Percentiles rank a stretch among this genome's conserved stretches.
phyloP scores from a whole-genome alignment of 2,888 invertebrate species.

The Cancer borealis region DNA sequence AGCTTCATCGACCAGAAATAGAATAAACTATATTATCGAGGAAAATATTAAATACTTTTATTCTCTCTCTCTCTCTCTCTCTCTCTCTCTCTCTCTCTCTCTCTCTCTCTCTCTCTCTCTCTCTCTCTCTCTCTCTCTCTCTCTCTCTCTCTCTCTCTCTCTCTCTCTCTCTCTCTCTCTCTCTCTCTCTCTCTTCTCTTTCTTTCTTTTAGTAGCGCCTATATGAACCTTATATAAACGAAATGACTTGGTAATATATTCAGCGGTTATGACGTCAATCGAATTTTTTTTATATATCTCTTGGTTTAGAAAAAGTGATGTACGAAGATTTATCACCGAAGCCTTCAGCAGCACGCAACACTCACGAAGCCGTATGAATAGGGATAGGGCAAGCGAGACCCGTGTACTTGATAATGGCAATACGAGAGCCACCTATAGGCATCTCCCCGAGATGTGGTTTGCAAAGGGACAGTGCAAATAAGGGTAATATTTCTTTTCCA shows the following conservation, averaged over 20 bases:
- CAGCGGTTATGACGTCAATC: background rate
- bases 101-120: too few relatives aligned
- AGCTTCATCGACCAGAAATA: background rate
- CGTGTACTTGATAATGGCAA: background rate
- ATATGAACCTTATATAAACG: too few relatives aligned
- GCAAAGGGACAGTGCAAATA: background rate
- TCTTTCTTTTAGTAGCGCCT: too few relatives aligned
- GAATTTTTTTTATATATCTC: too few relatives aligned
- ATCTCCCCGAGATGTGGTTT: background rate
- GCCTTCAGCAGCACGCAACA: background rate
- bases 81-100: too few relatives aligned
- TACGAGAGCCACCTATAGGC: background rate
- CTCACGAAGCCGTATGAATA: background rate
- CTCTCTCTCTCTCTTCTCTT: too few relatives aligned
- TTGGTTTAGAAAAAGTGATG: background rate
- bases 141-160: slow-evolving; percentile 1
- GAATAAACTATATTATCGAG: background rate
- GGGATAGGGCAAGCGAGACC: background rate
- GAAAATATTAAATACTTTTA: background rate
- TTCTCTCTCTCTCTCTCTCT: too few relatives aligned
- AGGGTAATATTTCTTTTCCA: background rate
- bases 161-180: background rate
- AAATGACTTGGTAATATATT: background rate
- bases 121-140: too few relatives aligned
- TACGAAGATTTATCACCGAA: background rate